Base-by-base conservation (phyloP, 2,113 vertebrate species). In the Vulpes lagopus region DNA sequence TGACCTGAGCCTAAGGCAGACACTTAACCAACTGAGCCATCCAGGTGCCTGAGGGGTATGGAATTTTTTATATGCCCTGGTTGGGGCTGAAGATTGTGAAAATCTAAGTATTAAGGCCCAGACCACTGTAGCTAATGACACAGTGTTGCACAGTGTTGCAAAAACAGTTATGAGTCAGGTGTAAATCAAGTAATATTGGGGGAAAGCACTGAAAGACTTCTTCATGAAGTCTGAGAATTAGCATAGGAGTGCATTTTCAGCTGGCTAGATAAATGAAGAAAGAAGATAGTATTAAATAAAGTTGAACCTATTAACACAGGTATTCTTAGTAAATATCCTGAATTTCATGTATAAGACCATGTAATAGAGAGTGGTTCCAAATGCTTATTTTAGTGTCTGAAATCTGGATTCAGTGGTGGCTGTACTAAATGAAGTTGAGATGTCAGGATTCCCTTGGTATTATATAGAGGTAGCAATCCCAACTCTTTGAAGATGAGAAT, bases 351-450 rank as follows among this genome's bases (percentile, higher is more conserved):
- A 2, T 14, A 62, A 65, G 53, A 35, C 94, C 49, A 85, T 49
- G 67, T 14, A 38, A 55, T 62, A 71, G 62, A 23, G 84, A 84
- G 10, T 15, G 16, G 17, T 92, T 94, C 60, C 57, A 84, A 64
- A 9, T 57, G 76, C 53, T 93, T 96, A 32, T 91, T 71, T 89
- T 49, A 74, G 79, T 8, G 23, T 83, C 76, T 91, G 92, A 74
- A 67, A 79, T 97, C 32, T 67, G 32, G 35, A 49, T 17, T 92
- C 53, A 43, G 78, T 7, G 38, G 22, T 35, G 57, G 60, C 81
- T 43, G 17, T 32, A 23, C 23, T 78, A 53, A 71, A 60, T 71
- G 73, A 71, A 59, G 20, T 20, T 35, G 27, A 35, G 17, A 79
- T 35, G 59, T 15, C 62, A 90, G 38, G 55, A 25, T 30, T 91